A percentile compares a stretch with the other conserved stretches of the same genome.
These are phyloP conservation scores for Nomada flava DNA, from an alignment of 2,888 invertebrate genomes.

Conservation along the genomic window DNA sequence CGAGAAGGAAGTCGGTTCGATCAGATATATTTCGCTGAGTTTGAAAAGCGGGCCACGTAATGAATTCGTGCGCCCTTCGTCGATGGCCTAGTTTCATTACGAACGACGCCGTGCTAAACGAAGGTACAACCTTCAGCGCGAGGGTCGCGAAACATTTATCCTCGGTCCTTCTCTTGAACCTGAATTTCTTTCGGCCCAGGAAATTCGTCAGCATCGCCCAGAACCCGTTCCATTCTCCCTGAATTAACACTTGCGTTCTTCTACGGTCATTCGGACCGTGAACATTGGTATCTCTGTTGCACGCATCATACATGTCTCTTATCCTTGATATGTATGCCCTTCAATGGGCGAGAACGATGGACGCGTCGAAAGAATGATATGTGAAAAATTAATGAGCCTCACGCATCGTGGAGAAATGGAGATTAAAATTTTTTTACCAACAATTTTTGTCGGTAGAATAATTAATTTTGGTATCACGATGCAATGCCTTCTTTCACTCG, in stretches of 20 bases:
- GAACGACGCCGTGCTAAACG: slow-evolving; percentile 68
- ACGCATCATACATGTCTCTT: not conserved
- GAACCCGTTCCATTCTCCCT: not conserved
- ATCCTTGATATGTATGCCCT: not conserved
- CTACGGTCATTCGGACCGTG: not conserved
- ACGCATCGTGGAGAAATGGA: too few species aligned
- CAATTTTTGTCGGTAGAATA: too few species aligned
- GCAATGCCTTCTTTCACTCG: too few species aligned
- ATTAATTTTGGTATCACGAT: too few species aligned
- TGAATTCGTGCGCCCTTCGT: slow-evolving; percentile 74
- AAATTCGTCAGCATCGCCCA: slow-evolving; percentile 3
- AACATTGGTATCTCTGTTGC: too few species aligned
- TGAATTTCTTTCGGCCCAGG: slow-evolving; percentile 15
- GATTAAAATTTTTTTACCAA: too few species aligned
- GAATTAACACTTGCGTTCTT: slow-evolving; percentile 12
- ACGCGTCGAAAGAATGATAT: too few species aligned
- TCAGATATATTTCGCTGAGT: slow-evolving; percentile 66
- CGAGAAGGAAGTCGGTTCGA: slow-evolving; percentile 54
- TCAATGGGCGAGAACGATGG: too few species aligned
- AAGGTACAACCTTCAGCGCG: slow-evolving; percentile 69
- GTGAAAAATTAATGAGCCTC: too few species aligned
- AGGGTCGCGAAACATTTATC: slow-evolving; percentile 64
- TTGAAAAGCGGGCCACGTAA: slow-evolving; percentile 71
- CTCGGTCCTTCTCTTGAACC: slow-evolving; percentile 54
- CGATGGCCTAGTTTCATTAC: slow-evolving; percentile 71